Base-by-base conservation (phyloP, 1,140 invertebrate genomes). In the Helicorthomorpha holstii region DNA sequence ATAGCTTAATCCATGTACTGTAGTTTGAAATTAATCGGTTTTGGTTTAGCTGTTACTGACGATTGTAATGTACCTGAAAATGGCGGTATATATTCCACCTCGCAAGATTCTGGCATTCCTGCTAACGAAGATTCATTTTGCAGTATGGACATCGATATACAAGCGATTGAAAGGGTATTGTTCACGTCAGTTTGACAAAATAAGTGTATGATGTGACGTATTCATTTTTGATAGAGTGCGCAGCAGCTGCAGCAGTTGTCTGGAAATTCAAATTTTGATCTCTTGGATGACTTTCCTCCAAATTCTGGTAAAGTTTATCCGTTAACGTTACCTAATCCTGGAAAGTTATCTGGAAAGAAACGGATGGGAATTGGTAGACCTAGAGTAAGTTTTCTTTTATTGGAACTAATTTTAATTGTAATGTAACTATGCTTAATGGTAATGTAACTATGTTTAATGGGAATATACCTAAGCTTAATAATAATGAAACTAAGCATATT, bases 41-140 rank as follows among this genome's bases (percentile, higher is more conserved):
- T 22, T 7, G 44, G 19, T 25, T 21, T 46, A 7, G 44, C 44
- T 7, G 4, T 46, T 10, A 25, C 7, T 34, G 42, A 54, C 21
- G 53, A 48, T n/a, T n/a, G 49, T 14, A 34, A 14, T 21, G 27
- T 27, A 25, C 3, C 51, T 29, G 51, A 52, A 22, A 41, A 26
- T 48, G 3, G 12, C 16, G 47, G 12, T 12, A 12, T 56, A n/a
- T 53, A 56, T 19, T 50, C 46, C 2, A 34, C 47, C 41, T 48
- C 59, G 58, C 44, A 34, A 16, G 68, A 69, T 48, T 67, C 63
- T 24, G 54, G 65, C 34, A 52, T 60, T 23, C 57, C 59, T 22
- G 55, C 58, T 43, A 64, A 64, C 52, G 70, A 72, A 52, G 68
- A 73, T 51, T 70, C 68, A 1, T 56, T 66, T 12, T 66, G 63